Conservation (phyloP, 2,888 invertebrate species). For the Galerucella nymphaeae region DNA sequence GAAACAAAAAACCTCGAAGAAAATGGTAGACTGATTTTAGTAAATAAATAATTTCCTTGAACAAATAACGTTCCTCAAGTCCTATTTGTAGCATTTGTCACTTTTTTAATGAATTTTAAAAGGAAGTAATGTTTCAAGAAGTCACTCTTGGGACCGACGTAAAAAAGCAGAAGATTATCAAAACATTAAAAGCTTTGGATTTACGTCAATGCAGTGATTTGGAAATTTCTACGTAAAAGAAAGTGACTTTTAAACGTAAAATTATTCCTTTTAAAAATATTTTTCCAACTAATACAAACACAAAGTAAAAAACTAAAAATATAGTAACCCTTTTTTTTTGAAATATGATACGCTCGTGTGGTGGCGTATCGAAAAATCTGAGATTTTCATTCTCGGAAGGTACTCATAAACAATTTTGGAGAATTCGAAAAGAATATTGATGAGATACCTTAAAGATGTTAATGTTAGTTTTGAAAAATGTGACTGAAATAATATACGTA, state of each 20-base stretch:
- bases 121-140: conserved; percentile 8
- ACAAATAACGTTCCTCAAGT: background rate
- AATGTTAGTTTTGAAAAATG: conserved; percentile 47
- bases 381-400: conserved; percentile 46
- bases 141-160: background rate
- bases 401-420: conserved; percentile 47
- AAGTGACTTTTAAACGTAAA: background rate
- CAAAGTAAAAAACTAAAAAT: too few species aligned
- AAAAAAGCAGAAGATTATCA: conserved; percentile 30
- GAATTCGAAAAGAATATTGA: conserved; percentile 51
- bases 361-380: conserved; percentile 36
- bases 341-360: background rate
- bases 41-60: background rate
- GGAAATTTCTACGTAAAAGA: background rate
- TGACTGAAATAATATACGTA: conserved; percentile 49
- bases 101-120: conserved; percentile 9
- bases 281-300: background rate
- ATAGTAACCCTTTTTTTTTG: background rate
- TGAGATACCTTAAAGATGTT: conserved; percentile 47
- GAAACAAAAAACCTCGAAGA: too few species aligned
- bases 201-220: conserved; percentile 3
- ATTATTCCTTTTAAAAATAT: background rate
- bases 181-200: conserved; percentile 39
- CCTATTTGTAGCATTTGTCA: conserved; percentile 16
- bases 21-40: background rate